A percentile compares a stretch with the other conserved stretches of the same genome.
Conservation (phyloP, 2,113 vertebrate species). For the Microcebus griseorufus region DNA sequence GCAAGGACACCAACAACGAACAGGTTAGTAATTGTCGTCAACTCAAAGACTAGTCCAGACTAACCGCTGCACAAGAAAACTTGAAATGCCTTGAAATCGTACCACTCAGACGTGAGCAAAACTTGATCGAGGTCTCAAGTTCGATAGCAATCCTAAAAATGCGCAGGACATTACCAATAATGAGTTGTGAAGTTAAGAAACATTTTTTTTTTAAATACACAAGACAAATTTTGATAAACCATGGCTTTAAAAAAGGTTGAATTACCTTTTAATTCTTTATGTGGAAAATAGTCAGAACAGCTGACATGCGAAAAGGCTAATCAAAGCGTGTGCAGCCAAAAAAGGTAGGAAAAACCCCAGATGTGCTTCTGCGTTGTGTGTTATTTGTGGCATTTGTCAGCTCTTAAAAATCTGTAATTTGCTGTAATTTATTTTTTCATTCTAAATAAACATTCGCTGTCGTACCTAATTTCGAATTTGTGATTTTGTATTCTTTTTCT, state of each 20-base stretch:
- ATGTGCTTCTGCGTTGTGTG: not conserved
- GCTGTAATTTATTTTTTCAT: not conserved
- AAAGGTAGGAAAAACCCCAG: not conserved
- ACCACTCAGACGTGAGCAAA: fast-evolving
- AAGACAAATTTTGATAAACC: not conserved
- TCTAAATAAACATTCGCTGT: not conserved
- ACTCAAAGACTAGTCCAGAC: not conserved
- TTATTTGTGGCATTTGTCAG: not conserved
- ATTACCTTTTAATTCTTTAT: not conserved
- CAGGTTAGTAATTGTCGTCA: not conserved
- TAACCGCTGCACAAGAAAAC: not conserved
- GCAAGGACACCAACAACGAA: no score
- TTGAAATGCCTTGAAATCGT: not conserved
- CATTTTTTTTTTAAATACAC: no score
- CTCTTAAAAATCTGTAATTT: not conserved
- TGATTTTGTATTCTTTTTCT: not conserved
- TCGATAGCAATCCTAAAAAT: not conserved
- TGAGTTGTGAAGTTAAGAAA: not conserved
- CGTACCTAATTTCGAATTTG: not conserved
- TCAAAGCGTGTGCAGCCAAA: not conserved
- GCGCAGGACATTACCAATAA: not conserved
- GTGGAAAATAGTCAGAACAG: not conserved
- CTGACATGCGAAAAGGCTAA: not conserved
- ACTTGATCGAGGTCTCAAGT: not conserved
- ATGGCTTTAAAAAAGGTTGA: not conserved